phyloP scores from a whole-genome alignment of 2,888 invertebrate species.

The Elysia crispata region DNA sequence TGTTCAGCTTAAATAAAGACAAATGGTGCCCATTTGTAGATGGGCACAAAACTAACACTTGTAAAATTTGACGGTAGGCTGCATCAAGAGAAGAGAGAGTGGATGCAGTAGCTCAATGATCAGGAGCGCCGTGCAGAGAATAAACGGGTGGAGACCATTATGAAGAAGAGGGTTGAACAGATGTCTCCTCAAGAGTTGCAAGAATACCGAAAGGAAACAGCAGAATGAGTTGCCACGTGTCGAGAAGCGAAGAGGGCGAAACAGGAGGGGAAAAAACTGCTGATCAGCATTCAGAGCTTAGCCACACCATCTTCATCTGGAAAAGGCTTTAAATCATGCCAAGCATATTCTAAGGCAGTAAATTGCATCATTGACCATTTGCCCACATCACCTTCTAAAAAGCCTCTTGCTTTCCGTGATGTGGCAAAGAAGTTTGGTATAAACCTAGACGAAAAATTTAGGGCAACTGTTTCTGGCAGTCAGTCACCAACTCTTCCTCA shows the following conservation, averaged over 20 bases:
- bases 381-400: conserved; percentile 10
- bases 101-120: too few species aligned
- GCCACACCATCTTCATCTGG: neutral
- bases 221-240: neutral
- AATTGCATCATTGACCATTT: conserved; percentile 5
- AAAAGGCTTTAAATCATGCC: neutral
- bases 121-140: too few species aligned
- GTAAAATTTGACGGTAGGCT: too few species aligned
- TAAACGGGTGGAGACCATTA: neutral
- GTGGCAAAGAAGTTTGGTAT: neutral
- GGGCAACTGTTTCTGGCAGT: neutral
- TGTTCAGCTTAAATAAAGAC: too few species aligned
- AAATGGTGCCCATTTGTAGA: too few species aligned
- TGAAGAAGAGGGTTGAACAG: neutral
- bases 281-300: neutral
- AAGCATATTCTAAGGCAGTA: neutral
- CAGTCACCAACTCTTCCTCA: neutral
- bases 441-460: neutral
- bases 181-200: neutral
- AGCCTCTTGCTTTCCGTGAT: neutral
- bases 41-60: too few species aligned
- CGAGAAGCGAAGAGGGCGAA: neutral
- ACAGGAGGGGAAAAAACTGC: neutral
- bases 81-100: too few species aligned
- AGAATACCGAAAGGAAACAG: conserved; percentile 1